Evolutionary conservation across 2,888 invertebrate species (phyloP).

Genomic region (Bursaphelenchus okinawaensis): DNA sequence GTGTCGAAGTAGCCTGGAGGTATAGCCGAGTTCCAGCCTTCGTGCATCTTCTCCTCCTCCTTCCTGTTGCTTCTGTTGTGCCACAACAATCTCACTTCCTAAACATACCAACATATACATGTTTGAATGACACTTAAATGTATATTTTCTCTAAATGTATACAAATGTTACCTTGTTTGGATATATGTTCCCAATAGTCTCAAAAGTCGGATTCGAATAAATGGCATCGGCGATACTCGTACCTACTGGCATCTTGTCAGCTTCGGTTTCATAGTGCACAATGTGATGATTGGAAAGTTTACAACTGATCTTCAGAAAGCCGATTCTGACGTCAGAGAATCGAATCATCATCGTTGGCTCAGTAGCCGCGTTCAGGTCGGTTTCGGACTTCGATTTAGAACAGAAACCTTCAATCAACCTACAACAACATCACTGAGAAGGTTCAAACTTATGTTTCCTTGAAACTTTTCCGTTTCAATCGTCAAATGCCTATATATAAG

Average conservation of each 20-base stretch:
- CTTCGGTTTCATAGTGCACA: constrained; percentile 22
- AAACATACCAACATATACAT: neutral
- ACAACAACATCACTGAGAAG: neutral
- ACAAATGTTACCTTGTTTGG: constrained; percentile 11
- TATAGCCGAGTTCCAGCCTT: constrained; percentile 13
- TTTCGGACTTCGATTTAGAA: constrained; percentile 14
- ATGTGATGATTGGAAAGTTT: constrained; percentile 15
- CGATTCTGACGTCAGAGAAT: constrained; percentile 18
- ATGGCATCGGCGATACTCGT: constrained; percentile 22
- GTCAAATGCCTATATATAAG: too few species aligned
- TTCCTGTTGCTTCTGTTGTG: constrained; percentile 11
- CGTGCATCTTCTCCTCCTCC: neutral
- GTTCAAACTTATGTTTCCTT: neutral
- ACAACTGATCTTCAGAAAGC: constrained; percentile 19
- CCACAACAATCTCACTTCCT: constrained; percentile 16
- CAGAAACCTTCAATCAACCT: constrained; percentile 14
- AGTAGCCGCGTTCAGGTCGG: constrained; percentile 1
- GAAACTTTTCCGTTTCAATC: neutral
- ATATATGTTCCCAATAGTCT: constrained; percentile 13
- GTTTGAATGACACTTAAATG: neutral
- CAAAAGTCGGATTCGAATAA: constrained; percentile 16
- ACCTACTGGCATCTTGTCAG: constrained; percentile 21
- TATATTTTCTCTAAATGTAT: neutral
- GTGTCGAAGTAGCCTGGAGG: constrained; percentile 20
- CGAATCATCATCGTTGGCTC: constrained; percentile 19